phyloP scores from a whole-genome alignment of 2,113 vertebrate genomes.

The Aphelocoma coerulescens region DNA sequence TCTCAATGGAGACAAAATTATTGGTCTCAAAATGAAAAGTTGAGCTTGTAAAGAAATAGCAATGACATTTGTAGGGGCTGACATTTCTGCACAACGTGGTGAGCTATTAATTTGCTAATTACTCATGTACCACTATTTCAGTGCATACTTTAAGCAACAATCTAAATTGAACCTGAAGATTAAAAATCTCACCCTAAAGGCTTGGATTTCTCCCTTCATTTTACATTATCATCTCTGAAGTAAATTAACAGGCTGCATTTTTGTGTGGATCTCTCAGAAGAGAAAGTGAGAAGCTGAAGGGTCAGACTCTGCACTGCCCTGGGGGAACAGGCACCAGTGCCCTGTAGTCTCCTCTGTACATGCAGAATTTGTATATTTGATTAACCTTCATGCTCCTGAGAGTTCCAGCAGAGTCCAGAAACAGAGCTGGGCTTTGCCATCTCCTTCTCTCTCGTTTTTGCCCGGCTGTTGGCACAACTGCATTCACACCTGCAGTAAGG shows the following conservation, averaged over 20 bases:
- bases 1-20: neutral
- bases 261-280: neutral
- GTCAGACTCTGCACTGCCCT: neutral
- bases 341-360: neutral
- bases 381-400: neutral
- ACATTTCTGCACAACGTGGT: neutral
- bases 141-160: neutral
- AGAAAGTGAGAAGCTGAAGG: neutral
- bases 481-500: neutral
- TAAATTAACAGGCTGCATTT: neutral
- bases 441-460: neutral
- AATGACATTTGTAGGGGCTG: neutral
- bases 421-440: neutral
- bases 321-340: neutral
- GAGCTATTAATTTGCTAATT: conserved; percentile 48
- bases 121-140: neutral
- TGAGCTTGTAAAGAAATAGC: neutral
- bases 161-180: neutral
- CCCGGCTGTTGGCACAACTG: neutral
- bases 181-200: neutral
- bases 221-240: neutral
- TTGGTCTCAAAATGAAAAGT: neutral
- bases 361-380: neutral
- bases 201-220: neutral
- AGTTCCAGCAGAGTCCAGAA: neutral